phyloP scores from a whole-genome alignment of 1,140 invertebrate genomes.

The Trachymyrmex septentrionalis region DNA sequence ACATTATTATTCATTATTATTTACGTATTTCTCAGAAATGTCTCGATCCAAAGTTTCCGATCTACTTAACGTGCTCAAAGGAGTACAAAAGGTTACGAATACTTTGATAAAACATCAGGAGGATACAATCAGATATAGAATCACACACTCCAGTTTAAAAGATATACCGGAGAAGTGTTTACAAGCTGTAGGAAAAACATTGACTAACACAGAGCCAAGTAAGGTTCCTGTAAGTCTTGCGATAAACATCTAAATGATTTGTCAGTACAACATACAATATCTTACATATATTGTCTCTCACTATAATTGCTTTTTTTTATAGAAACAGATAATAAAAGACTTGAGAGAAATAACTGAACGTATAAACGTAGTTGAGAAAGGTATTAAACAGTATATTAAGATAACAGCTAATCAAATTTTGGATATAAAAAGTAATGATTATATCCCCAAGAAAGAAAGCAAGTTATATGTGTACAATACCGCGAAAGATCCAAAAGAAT shows the following conservation, averaged over 20 bases:
- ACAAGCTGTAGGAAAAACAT: slow-evolving; percentile 72
- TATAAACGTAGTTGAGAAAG: slow-evolving; percentile 81
- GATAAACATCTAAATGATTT: slow-evolving; percentile 10
- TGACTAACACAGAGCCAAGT: slow-evolving; percentile 82
- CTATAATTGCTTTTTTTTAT: slow-evolving; percentile 37
- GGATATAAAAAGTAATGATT: slow-evolving; percentile 58
- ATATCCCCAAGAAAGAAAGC: slow-evolving; percentile 53
- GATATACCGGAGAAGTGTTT: slow-evolving; percentile 73
- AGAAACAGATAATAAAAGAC: slow-evolving; percentile 78
- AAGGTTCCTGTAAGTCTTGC: slow-evolving; percentile 84
- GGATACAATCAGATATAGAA: slow-evolving; percentile 73
- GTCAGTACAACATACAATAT: not conserved
- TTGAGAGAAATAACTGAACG: slow-evolving; percentile 79
- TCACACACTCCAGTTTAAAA: slow-evolving; percentile 81
- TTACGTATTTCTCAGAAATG: slow-evolving; percentile 74
- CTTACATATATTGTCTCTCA: not conserved
- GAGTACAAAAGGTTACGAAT: slow-evolving; percentile 79
- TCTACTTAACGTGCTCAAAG: slow-evolving; percentile 81
- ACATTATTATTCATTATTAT: not conserved
- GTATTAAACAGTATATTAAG: slow-evolving; percentile 80
- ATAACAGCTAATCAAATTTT: slow-evolving; percentile 73
- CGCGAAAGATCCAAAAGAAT: slow-evolving; percentile 83
- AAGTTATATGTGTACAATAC: slow-evolving; percentile 80
- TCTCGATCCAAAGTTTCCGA: slow-evolving; percentile 80
- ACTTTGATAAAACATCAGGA: slow-evolving; percentile 80